Conservation (phyloP, 2,113 vertebrate genomes). For the Galeopterus variegatus region DNA sequence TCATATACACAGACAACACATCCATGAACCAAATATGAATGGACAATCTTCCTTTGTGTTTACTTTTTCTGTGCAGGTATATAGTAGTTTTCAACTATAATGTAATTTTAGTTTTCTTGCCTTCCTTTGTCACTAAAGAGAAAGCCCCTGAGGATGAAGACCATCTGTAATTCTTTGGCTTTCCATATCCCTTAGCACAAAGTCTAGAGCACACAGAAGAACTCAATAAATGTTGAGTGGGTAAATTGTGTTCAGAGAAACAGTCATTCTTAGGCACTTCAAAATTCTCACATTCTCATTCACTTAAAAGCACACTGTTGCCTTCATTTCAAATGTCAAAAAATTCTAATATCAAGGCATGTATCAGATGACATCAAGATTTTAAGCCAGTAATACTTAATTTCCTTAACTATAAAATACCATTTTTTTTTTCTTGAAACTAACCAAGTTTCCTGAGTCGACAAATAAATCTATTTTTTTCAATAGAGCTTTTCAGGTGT, state of each 20-base stretch:
- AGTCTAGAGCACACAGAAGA: background rate
- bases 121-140: background rate
- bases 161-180: background rate
- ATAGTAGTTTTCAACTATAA: background rate
- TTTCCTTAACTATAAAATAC: constrained; percentile 20
- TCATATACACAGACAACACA: background rate
- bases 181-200: background rate
- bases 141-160: background rate
- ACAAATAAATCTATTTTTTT: background rate
- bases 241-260: constrained; percentile 34
- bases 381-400: constrained; percentile 17
- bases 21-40: background rate
- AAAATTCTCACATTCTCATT: background rate
- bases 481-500: constrained; percentile 5
- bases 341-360: background rate
- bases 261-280: background rate
- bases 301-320: background rate
- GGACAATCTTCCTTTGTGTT: background rate
- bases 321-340: background rate
- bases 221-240: background rate
- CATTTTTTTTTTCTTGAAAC: constrained; percentile 15
- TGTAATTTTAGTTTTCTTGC: background rate
- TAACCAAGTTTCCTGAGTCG: background rate
- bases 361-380: background rate
- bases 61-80: background rate